Conservation (phyloP, 2,797 vertebrate species). For the Halcyon badia region DNA sequence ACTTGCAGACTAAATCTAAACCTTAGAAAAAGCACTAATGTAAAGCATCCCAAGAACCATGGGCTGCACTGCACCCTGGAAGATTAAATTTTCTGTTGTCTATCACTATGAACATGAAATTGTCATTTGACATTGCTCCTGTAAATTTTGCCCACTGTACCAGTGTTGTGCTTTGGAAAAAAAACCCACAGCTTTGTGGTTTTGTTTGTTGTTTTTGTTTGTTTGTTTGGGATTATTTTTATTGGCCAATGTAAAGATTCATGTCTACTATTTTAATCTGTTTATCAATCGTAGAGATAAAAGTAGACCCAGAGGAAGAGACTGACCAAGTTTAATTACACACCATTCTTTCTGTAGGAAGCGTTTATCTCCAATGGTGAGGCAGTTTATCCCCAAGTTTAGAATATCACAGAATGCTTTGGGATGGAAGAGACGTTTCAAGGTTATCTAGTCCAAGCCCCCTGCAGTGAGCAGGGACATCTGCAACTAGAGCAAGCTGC, state of each 20-base stretch:
- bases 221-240: too few relatives aligned
- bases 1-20: background rate
- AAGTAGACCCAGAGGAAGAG: background rate
- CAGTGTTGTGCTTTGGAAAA: background rate
- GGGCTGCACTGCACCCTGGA: background rate
- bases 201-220: too few relatives aligned
- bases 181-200: background rate
- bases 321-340: background rate
- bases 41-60: background rate
- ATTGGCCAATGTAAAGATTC: background rate
- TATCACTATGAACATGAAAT: background rate
- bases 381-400: background rate
- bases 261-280: background rate
- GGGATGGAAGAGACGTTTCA: background rate
- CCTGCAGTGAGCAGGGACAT: background rate
- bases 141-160: background rate
- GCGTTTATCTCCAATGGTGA: background rate
- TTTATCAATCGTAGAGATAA: background rate
- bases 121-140: background rate
- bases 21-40: background rate
- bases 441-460: background rate
- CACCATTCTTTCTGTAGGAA: background rate
- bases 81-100: too few relatives aligned
- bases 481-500: background rate
- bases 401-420: background rate